Evolutionary conservation across 2,888 invertebrate species (phyloP), one percentile per base, ranked within the genome.

Genomic region (Papilio protenor): DNA sequence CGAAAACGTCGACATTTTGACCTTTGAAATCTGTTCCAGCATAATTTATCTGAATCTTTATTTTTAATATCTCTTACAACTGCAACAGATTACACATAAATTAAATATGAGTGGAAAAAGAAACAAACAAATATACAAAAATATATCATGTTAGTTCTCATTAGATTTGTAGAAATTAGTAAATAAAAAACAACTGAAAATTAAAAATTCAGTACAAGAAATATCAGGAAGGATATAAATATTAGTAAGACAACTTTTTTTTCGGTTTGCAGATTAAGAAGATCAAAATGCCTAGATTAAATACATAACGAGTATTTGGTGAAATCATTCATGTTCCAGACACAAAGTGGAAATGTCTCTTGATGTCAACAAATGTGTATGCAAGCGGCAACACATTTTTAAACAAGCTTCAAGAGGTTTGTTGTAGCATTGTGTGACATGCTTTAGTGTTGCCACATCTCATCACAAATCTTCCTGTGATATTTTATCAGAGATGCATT

Each of bases 261-360:
- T 45, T 75, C 18, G 5, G 45, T 69, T 12, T 27, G 45, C 66
- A 78, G 75, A 75, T 57, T 11, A 72, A 64, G 71, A 75, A 78
- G 61, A 75, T 78, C 74, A 78, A 78, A 78, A 78, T 71, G 71
- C n/a, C 21, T n/a, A 18, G 12, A 55, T 66, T 45, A 64, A 49
- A 55, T n/a, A 59, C 23, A 21, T 12, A 66, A 40, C 40, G 27
- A 18, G 40, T 49, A 74, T 74, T 74, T 18, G 11, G 55, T 74
- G 47, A 52, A 61, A 1, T 23, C 14, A 3, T 45, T 61, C 5
- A 40, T 75, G 55, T 47, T 57, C 75, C 40, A 1, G 75, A 75
- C 45, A 74, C 14, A 23, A 18, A n/a, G 14, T 61, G 16, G 47
- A 23, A 61, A 52, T 64, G 64, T 75, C 64, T 49, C 61, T 64